phyloP scores from a whole-genome alignment of 2,888 invertebrate species.

The Cheilosia impressa region DNA sequence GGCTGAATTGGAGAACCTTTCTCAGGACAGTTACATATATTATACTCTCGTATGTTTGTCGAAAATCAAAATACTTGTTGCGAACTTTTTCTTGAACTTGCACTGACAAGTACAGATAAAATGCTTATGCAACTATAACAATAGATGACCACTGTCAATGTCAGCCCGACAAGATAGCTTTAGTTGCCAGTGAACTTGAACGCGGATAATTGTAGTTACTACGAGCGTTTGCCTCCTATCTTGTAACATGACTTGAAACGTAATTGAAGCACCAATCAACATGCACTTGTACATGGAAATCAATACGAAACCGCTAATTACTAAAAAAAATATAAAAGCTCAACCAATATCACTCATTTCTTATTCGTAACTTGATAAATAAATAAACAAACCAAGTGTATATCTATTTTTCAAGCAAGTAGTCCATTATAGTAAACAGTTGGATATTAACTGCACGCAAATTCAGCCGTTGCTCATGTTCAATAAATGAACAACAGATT shows the following conservation, averaged over 20 bases:
- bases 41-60: too few relatives aligned
- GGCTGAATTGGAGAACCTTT: too few relatives aligned
- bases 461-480: too few relatives aligned
- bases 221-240: background rate
- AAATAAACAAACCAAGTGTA: background rate
- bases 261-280: slow-evolving; percentile 23
- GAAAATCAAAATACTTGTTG: too few relatives aligned
- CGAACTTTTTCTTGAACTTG: too few relatives aligned
- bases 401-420: too few relatives aligned
- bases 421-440: too few relatives aligned
- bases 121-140: background rate
- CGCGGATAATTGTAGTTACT: background rate
- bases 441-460: too few relatives aligned
- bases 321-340: background rate
- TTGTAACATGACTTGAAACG: slow-evolving; percentile 10
- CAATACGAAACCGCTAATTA: slow-evolving; percentile 16
- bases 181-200: slow-evolving; percentile 33
- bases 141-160: background rate
- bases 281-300: background rate
- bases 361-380: background rate
- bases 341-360: background rate
- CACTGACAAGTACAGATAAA: background rate
- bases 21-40: too few relatives aligned
- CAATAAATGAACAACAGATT: slow-evolving; percentile 1
- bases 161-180: background rate